These are phyloP conservation scores for Ylistrum balloti DNA, from an alignment of 1,140 invertebrate genomes.

Conservation along the genomic window DNA sequence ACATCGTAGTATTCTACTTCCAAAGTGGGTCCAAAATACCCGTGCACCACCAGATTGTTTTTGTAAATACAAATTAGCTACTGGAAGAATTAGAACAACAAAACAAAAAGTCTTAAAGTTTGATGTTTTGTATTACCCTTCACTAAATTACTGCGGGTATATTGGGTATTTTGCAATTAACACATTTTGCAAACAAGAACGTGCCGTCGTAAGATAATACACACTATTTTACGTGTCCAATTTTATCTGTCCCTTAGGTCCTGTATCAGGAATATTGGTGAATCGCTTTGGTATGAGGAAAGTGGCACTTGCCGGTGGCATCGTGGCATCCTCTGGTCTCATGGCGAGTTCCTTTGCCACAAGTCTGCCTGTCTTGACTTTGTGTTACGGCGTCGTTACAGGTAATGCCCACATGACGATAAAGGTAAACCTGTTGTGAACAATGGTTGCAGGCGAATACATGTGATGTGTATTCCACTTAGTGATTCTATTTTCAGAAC, in stretches of 20 bases:
- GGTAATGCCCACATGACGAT: conserved; percentile 41
- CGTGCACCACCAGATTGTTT: too few species aligned
- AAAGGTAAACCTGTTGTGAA: neutral
- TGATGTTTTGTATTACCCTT: too few species aligned
- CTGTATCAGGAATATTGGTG: conserved; percentile 50
- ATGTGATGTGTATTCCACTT: neutral
- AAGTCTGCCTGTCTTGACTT: conserved; percentile 42
- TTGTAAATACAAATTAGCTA: too few species aligned
- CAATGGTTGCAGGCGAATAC: neutral
- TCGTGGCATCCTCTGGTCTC: conserved; percentile 48
- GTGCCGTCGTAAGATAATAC: too few species aligned
- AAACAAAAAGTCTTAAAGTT: too few species aligned
- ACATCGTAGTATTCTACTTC: too few species aligned
- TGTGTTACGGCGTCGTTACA: conserved; percentile 57
- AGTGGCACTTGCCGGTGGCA: conserved; percentile 52
- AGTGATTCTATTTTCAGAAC: neutral
- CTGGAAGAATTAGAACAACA: too few species aligned
- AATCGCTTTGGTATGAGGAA: conserved; percentile 52
- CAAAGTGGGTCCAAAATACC: too few species aligned
- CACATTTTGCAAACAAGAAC: too few species aligned
- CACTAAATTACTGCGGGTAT: too few species aligned
- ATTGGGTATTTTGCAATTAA: too few species aligned
- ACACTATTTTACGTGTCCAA: too few species aligned
- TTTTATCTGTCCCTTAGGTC: conserved; percentile 19
- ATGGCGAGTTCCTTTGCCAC: conserved; percentile 47